Conservation (phyloP, 2,113 vertebrate genomes). For the Anas platyrhynchos region DNA sequence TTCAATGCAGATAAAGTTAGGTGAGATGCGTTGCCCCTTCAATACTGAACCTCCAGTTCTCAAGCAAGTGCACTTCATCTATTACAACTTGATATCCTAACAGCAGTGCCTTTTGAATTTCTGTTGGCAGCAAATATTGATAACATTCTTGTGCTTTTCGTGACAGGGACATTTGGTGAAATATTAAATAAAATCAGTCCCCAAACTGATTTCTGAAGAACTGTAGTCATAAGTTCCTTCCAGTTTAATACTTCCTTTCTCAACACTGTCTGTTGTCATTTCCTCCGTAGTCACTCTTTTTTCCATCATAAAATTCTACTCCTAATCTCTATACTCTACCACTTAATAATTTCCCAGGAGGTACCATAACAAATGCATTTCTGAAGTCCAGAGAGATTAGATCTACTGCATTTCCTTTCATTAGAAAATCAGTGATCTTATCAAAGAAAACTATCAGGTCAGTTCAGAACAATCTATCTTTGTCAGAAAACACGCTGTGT, state of each 20-base stretch:
- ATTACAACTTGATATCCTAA: neutral
- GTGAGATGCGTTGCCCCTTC: neutral
- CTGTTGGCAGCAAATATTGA: neutral
- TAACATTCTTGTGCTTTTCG: neutral
- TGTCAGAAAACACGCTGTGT: neutral
- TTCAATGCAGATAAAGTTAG: neutral
- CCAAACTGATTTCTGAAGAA: neutral
- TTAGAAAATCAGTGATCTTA: constrained; percentile 35
- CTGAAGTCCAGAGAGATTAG: constrained; percentile 33
- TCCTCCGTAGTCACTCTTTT: neutral
- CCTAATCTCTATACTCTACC: neutral
- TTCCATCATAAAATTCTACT: constrained; percentile 17
- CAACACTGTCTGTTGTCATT: neutral
- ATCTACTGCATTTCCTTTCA: constrained; percentile 36
- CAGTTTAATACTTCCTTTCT: neutral
- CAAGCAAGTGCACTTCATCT: neutral
- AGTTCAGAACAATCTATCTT: constrained; percentile 8
- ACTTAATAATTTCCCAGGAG: constrained; percentile 23
- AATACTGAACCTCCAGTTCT: neutral
- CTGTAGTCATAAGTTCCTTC: neutral
- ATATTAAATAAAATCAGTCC: neutral
- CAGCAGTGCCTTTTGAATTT: neutral
- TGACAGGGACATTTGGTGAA: neutral
- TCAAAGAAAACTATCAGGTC: neutral
- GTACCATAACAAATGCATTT: constrained; percentile 12